A percentile compares a stretch with the other conserved stretches of the same genome.
These are phyloP conservation scores for Achroia grisella DNA, from an alignment of 1,140 invertebrate genomes.

Conservation along the genomic window DNA sequence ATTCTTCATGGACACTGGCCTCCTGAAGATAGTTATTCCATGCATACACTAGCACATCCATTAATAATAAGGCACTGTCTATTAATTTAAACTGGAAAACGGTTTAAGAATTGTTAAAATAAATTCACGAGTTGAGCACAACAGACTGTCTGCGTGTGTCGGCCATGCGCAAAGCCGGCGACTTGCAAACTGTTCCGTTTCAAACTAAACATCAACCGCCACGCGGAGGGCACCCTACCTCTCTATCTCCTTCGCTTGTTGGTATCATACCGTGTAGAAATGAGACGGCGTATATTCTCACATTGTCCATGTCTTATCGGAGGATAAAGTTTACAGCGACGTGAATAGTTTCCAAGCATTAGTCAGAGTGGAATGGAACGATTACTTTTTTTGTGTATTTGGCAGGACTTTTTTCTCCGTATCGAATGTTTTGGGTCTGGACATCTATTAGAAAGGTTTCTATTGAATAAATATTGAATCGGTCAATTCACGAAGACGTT, in stretches of 20 bases:
- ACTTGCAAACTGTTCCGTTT: conserved; percentile 69
- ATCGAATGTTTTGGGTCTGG: conserved; percentile 38
- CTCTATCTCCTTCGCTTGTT: conserved; percentile 54
- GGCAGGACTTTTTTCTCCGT: conserved; percentile 46
- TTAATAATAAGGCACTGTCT: conserved; percentile 60
- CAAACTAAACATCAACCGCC: conserved; percentile 61
- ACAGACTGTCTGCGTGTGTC: conserved; percentile 56
- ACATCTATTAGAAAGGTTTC: too few relatives aligned
- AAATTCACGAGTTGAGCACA: conserved; percentile 59
- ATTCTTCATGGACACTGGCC: conserved; percentile 34
- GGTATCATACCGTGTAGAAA: conserved; percentile 30
- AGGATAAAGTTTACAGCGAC: conserved; percentile 63
- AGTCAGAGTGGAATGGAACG: conserved; percentile 55
- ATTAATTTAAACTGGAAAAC: conserved; percentile 41
- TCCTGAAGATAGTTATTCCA: conserved; percentile 41
- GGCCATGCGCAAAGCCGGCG: conserved; percentile 62
- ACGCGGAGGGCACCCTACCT: conserved; percentile 60
- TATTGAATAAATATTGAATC: too few relatives aligned
- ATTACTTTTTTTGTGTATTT: conserved; percentile 61
- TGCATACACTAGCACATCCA: conserved; percentile 66
- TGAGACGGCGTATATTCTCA: conserved; percentile 35
- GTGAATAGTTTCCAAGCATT: conserved; percentile 60
- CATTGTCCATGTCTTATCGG: conserved; percentile 53
- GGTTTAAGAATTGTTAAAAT: conserved; percentile 42
- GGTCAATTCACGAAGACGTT: too few relatives aligned